Evolutionary conservation across 2,113 vertebrate genomes (phyloP).

Genomic region (Corynorhinus townsendii): DNA sequence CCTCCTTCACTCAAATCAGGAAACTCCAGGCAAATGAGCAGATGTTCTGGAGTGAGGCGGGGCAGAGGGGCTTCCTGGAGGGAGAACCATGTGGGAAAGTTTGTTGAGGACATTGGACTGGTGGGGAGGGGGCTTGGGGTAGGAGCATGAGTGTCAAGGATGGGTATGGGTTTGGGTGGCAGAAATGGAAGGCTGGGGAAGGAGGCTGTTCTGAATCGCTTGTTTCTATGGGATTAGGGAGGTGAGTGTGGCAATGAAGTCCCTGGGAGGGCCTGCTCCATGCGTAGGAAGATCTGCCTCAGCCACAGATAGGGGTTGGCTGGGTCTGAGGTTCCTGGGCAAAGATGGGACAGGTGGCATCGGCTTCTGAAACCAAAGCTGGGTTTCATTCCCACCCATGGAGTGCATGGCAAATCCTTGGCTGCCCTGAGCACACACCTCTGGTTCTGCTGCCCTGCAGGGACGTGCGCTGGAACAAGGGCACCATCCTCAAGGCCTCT

Average conservation of each 20-base stretch:
- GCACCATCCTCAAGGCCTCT: conserved; percentile 96
- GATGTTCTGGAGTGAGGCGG: conserved; percentile 84
- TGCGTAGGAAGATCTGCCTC: not conserved
- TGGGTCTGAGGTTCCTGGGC: not conserved
- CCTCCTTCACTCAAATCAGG: not conserved
- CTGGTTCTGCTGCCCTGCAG: conserved; percentile 72
- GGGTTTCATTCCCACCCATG: not conserved
- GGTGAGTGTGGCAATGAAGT: not conserved
- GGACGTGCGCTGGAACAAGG: conserved; percentile 99
- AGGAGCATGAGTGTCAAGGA: not conserved
- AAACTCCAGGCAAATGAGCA: conserved; percentile 53
- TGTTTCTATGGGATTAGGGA: not conserved
- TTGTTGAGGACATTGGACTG: not conserved
- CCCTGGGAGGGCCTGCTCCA: not conserved
- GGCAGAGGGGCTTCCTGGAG: not conserved
- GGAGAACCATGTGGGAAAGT: not conserved
- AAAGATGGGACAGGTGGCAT: not conserved
- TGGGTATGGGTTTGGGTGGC: not conserved
- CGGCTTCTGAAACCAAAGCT: not conserved
- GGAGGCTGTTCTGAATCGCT: not conserved
- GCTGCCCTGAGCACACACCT: fast-evolving
- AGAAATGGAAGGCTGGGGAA: not conserved
- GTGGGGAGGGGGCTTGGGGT: not conserved
- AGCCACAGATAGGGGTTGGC: not conserved
- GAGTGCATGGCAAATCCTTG: not conserved